Conservation (phyloP, 2,113 vertebrate species). For the Megaptera novaeangliae region DNA sequence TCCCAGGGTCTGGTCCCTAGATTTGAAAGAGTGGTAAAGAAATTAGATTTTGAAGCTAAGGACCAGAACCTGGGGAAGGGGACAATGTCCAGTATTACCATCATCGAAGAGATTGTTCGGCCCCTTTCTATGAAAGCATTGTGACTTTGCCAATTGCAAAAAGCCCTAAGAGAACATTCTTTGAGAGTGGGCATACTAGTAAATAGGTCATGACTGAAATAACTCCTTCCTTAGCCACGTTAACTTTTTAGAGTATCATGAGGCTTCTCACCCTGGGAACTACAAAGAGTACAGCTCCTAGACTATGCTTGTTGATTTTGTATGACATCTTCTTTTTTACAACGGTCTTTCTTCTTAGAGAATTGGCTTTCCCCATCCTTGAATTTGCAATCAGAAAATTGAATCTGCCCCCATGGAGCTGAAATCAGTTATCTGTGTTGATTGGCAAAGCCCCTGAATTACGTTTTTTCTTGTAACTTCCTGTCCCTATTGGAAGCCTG, state of each 20-base stretch:
- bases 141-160: not conserved
- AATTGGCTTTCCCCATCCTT: not conserved
- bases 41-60: not conserved
- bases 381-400: slow-evolving; percentile 24
- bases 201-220: not conserved
- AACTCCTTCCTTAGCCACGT: not conserved
- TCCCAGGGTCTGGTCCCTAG: not conserved
- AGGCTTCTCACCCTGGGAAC: not conserved
- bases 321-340: not conserved
- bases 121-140: not conserved
- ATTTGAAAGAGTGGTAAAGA: not conserved
- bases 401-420: not conserved
- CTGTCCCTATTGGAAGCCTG: not conserved
- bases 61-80: not conserved
- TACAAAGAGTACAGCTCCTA: not conserved
- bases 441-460: not conserved
- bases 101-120: not conserved
- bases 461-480: not conserved
- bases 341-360: not conserved
- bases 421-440: not conserved
- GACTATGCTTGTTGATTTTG: not conserved
- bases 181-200: not conserved
- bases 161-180: not conserved
- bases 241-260: not conserved
- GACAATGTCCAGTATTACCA: not conserved